A percentile compares a stretch with the other conserved stretches of the same genome.
Conservation (phyloP, 1,140 invertebrate genomes). For the Drosophila kurseongensis region DNA sequence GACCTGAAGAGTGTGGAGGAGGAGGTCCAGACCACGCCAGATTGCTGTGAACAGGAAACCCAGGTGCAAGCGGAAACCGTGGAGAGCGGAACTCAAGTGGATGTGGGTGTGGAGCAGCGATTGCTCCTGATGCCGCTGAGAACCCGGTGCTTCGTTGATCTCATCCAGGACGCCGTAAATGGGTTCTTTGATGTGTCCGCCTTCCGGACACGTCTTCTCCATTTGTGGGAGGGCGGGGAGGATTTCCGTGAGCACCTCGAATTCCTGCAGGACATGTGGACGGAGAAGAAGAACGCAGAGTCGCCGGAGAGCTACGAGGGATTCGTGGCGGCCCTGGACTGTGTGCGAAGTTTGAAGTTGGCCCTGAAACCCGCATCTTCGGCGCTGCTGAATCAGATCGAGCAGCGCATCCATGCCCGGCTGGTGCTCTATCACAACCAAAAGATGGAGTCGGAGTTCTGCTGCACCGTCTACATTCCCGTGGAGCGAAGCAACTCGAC, state of each 20-base stretch:
- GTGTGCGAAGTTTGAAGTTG: conserved; percentile 54
- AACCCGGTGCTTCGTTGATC: conserved; percentile 48
- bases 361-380: conserved; percentile 54
- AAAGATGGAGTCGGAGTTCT: conserved; percentile 69
- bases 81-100: conserved; percentile 53
- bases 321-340: conserved; percentile 60
- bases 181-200: conserved; percentile 14
- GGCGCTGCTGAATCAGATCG: conserved; percentile 50
- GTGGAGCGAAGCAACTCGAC: conserved; percentile 52
- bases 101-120: conserved; percentile 56
- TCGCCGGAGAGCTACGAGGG: conserved; percentile 59
- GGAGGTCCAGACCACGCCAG: conserved; percentile 21
- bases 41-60: conserved; percentile 12
- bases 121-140: conserved; percentile 48
- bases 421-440: conserved; percentile 61
- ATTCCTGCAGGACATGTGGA: conserved; percentile 59
- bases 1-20: neutral
- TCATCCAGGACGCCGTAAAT: conserved; percentile 31
- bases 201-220: conserved; percentile 48
- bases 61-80: conserved; percentile 21
- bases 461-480: conserved; percentile 75
- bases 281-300: conserved; percentile 4
- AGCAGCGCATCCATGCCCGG: conserved; percentile 59
- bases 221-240: conserved; percentile 61
- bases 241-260: conserved; percentile 62